Conservation (phyloP, 2,888 invertebrate species). For the Diabrotica balteata region DNA sequence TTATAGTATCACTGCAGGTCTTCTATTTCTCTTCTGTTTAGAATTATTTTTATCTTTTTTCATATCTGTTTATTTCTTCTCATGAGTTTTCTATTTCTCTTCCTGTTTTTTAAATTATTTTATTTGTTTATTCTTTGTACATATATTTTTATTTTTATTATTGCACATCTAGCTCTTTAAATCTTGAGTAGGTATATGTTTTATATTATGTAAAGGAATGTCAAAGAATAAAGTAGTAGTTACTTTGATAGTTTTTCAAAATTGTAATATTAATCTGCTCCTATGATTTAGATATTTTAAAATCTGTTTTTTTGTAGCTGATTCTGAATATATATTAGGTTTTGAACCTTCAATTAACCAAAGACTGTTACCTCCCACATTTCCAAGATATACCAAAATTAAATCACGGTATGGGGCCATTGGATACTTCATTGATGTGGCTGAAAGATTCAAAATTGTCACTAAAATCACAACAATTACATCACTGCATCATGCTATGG, state of each 20-base stretch:
- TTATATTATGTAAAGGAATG: neutral
- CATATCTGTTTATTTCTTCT: no score
- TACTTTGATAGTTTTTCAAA: neutral
- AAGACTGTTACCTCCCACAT: slow-evolving; percentile 94
- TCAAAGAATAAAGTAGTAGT: neutral
- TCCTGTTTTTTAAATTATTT: no score
- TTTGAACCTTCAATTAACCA: slow-evolving; percentile 97
- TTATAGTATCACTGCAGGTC: no score
- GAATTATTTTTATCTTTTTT: no score
- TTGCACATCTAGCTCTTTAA: no score
- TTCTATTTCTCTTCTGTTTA: no score
- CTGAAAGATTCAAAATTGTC: slow-evolving; percentile 80
- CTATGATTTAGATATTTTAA: no score
- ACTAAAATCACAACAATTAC: slow-evolving; percentile 81
- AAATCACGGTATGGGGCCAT: slow-evolving; percentile 81
- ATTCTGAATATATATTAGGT: slow-evolving; percentile 83
- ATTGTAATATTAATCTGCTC: no score
- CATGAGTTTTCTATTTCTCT: no score
- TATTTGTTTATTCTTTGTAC: no score
- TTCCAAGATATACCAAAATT: slow-evolving; percentile 95
- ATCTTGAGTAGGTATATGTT: no score
- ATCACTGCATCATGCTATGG: slow-evolving; percentile 83
- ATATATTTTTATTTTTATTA: no score
- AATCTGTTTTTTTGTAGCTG: slow-evolving; percentile 60
- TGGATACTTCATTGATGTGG: slow-evolving; percentile 80